phyloP scores from a whole-genome alignment of 1,140 invertebrate genomes.

The Ditylenchus dipsaci region DNA sequence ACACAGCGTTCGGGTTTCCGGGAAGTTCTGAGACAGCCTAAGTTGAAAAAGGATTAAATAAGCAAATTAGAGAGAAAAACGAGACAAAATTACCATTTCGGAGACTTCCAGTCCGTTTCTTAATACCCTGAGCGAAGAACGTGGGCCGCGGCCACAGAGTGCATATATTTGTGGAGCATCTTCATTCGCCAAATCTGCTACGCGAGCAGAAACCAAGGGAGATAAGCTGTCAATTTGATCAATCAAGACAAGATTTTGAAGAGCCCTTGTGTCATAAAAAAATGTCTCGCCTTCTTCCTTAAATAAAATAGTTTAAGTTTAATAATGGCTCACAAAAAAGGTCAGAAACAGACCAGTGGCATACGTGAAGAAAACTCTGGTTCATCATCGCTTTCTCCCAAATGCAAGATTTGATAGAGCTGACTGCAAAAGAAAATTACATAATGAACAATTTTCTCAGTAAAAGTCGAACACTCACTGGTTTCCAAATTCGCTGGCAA shows the following conservation, averaged over 20 bases:
- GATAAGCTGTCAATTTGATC: conserved; percentile 96
- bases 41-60: too few species aligned
- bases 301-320: too few species aligned
- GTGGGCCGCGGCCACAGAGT: conserved; percentile 85
- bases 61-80: too few species aligned
- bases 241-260: conserved; percentile 92
- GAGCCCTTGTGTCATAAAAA: conserved; percentile 87
- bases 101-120: conserved; percentile 94
- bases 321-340: too few species aligned
- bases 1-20: conserved; percentile 97
- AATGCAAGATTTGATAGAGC: conserved; percentile 94
- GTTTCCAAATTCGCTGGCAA: conserved; percentile 98
- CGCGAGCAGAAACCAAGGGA: conserved; percentile 81
- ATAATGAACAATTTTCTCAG: neutral
- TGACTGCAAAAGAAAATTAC: conserved; percentile 68
- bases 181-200: conserved; percentile 78
- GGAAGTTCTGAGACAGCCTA: conserved; percentile 91
- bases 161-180: conserved; percentile 97
- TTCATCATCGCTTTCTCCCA: conserved; percentile 98
- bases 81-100: conserved; percentile 70
- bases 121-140: conserved; percentile 80
- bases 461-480: conserved; percentile 5
- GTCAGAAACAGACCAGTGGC: conserved; percentile 66
- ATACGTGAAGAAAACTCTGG: conserved; percentile 97
- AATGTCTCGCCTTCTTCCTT: conserved; percentile 94